Evolutionary conservation across 2,797 vertebrate genomes (phyloP).

Genomic region (Okamejei kenojei): DNA sequence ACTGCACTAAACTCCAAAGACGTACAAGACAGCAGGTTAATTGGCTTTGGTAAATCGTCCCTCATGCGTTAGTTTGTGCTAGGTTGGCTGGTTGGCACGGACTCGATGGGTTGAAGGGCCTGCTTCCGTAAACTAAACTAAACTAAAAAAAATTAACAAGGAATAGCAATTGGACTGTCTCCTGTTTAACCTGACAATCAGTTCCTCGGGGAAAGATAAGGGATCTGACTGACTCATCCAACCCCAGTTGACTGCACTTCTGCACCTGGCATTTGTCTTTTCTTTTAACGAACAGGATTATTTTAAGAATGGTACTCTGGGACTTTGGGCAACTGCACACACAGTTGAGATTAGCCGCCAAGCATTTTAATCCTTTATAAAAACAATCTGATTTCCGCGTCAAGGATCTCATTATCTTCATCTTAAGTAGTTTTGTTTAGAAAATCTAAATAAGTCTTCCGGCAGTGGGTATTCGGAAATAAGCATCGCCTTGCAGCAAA

Average conservation of each 20-base stretch:
- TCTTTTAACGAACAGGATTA: background rate
- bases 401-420: slow-evolving; percentile 14
- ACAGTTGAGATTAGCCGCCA: background rate
- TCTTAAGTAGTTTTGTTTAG: slow-evolving; percentile 7
- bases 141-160: no score
- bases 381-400: slow-evolving; percentile 33
- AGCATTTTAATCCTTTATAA: slow-evolving; percentile 22
- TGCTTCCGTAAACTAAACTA: no score
- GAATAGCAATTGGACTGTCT: background rate
- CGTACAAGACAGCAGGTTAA: no score
- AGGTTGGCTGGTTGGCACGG: no score
- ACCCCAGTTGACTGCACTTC: background rate
- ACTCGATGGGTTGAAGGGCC: no score
- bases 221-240: no score
- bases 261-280: background rate
- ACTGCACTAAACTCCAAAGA: no score
- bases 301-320: background rate
- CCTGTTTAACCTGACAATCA: background rate
- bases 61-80: no score
- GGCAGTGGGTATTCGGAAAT: background rate
- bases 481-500: background rate
- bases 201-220: no score
- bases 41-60: no score
- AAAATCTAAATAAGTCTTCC: background rate
- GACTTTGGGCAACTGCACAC: background rate